Conservation (phyloP, 2,888 invertebrate genomes). For the Hypsopygia costalis region DNA sequence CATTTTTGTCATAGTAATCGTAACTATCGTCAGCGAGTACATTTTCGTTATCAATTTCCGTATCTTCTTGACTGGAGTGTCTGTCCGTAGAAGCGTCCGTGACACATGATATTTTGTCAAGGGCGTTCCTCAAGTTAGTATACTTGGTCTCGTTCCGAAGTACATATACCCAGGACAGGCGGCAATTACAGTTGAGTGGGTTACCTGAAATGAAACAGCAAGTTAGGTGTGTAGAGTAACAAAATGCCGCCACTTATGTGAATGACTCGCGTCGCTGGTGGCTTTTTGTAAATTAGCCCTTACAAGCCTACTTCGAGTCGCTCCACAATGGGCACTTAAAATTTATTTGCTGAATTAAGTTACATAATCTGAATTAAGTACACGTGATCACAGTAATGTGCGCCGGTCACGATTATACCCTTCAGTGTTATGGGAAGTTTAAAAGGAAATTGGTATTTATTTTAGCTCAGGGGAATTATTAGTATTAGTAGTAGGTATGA, state of each 20-base stretch:
- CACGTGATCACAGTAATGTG: slow-evolving; percentile 4
- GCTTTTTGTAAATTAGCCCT: slow-evolving; percentile 4
- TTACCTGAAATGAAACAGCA: slow-evolving; percentile 82
- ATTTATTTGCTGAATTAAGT: slow-evolving; percentile 25
- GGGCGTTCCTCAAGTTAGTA: slow-evolving; percentile 82
- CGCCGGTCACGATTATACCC: slow-evolving; percentile 3
- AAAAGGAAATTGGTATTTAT: neutral
- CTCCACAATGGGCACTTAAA: slow-evolving; percentile 22
- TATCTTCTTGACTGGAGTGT: slow-evolving; percentile 44
- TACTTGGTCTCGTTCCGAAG: slow-evolving; percentile 88
- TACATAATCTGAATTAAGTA: slow-evolving; percentile 15
- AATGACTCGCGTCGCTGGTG: neutral
- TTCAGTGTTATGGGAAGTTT: neutral
- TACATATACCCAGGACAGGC: slow-evolving; percentile 89
- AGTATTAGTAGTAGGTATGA: neutral
- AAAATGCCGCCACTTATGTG: neutral
- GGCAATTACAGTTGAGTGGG: slow-evolving; percentile 91
- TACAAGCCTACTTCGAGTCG: slow-evolving; percentile 23
- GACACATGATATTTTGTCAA: slow-evolving; percentile 87
- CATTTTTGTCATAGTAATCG: slow-evolving; percentile 65
- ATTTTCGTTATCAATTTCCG: slow-evolving; percentile 43
- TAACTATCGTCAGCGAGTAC: slow-evolving; percentile 56
- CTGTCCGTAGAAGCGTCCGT: slow-evolving; percentile 65
- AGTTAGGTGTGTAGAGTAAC: slow-evolving; percentile 20
- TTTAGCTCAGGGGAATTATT: slow-evolving; percentile 1